Conservation (phyloP, 2,888 invertebrate genomes). For the Drosophila helvetica region DNA sequence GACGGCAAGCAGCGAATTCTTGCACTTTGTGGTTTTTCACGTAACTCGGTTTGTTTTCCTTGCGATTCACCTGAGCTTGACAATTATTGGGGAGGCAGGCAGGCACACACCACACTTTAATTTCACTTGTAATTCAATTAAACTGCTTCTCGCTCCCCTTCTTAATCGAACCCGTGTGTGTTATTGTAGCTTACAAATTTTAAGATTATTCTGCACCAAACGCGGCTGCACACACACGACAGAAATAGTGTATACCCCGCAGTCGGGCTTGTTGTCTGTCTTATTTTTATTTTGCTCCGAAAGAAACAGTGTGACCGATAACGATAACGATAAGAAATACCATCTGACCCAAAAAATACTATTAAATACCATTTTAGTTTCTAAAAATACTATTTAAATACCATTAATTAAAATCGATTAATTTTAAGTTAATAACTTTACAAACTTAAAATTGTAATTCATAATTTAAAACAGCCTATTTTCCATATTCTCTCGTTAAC, state of each 20-base stretch:
- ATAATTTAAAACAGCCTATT: too few species aligned
- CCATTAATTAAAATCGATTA: too few species aligned
- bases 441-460: too few species aligned
- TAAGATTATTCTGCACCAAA: conserved; percentile 51
- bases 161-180: conserved; percentile 15
- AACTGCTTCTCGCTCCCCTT: conserved; percentile 40
- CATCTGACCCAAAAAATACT: too few species aligned
- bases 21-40: conserved; percentile 38
- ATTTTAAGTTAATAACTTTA: too few species aligned
- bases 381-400: too few species aligned
- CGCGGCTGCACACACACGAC: conserved; percentile 27
- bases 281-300: conserved; percentile 31
- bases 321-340: too few species aligned
- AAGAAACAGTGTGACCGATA: too few species aligned
- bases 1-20: conserved; percentile 40
- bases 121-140: conserved; percentile 69
- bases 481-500: too few species aligned
- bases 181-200: conserved; percentile 56
- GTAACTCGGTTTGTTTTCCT: conserved; percentile 30
- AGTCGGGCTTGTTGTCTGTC: conserved; percentile 17
- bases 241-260: conserved; percentile 14
- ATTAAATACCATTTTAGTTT: too few species aligned
- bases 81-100: conserved; percentile 21
- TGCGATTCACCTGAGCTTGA: conserved; percentile 22
- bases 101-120: conserved; percentile 29